Percentiles rank a stretch among this genome's conserved stretches.
Evolutionary conservation across 2,113 vertebrate species (phyloP).

Genomic region (Condylura cristata): DNA sequence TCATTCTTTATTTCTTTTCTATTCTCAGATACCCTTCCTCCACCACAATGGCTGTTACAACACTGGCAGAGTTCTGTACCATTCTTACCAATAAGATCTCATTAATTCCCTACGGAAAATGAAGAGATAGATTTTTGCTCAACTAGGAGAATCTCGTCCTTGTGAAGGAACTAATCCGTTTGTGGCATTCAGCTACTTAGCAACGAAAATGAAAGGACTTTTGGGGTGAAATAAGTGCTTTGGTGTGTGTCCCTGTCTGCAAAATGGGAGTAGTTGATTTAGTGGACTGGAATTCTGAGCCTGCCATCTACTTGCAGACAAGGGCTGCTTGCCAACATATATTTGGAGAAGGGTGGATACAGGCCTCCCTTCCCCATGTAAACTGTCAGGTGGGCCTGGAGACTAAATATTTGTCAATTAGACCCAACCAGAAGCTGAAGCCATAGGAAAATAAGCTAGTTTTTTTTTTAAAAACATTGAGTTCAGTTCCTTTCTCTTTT

Average conservation of each 20-base stretch:
- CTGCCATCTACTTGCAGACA: not conserved
- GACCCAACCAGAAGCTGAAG: not conserved
- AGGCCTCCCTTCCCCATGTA: not conserved
- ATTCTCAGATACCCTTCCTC: not conserved
- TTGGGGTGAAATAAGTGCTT: not conserved
- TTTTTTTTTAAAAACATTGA: not conserved
- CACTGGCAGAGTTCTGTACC: not conserved
- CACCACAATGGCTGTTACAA: not conserved
- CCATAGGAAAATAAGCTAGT: not conserved
- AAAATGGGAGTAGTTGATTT: not conserved
- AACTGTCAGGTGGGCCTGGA: not conserved
- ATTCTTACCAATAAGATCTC: not conserved
- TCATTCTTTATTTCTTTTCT: slow-evolving; percentile 25
- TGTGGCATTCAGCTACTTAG: not conserved
- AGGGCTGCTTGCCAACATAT: not conserved
- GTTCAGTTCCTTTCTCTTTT: not conserved
- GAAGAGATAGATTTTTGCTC: not conserved
- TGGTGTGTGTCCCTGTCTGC: not conserved
- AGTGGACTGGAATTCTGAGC: not conserved
- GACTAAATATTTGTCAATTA: not conserved
- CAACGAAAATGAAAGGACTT: not conserved
- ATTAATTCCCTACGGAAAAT: slow-evolving; percentile 35
- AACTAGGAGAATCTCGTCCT: not conserved
- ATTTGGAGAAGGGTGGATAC: not conserved
- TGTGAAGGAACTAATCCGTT: not conserved